Evolutionary conservation across 2,888 invertebrate species (phyloP).

Genomic region (Megamerina dolium): DNA sequence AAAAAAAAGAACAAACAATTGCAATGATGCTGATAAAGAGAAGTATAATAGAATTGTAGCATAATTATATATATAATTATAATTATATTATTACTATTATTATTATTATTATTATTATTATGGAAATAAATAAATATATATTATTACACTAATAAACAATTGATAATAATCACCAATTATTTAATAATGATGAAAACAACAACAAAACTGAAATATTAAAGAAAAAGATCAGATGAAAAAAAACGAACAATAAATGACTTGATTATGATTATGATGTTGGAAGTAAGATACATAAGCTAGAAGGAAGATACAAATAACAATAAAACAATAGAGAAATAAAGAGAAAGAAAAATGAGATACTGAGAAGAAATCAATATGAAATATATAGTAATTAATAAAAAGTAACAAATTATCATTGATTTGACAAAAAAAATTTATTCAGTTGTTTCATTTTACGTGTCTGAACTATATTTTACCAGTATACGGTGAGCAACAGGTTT

Average conservation of each 20-base stretch:
- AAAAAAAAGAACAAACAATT: constrained; percentile 5
- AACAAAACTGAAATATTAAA: too few species aligned
- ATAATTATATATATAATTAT: constrained; percentile 18
- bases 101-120: too few species aligned
- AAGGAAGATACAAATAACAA: constrained; percentile 6
- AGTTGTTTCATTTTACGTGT: constrained; percentile 15
- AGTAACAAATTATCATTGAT: constrained; percentile 18
- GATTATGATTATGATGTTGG: neutral
- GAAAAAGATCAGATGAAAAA: too few species aligned
- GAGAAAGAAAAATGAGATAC: constrained; percentile 6
- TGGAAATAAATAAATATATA: too few species aligned
- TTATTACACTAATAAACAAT: too few species aligned
- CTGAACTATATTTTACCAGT: neutral
- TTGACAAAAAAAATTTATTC: constrained; percentile 18
- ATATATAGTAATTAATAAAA: too few species aligned
- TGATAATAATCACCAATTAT: neutral
- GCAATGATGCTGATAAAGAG: neutral
- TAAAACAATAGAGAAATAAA: constrained; percentile 1
- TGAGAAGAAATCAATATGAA: constrained; percentile 12
- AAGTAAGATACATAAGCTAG: constrained; percentile 5
- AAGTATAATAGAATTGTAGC: constrained; percentile 18
- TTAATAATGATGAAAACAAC: too few species aligned
- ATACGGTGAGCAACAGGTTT: too few species aligned
- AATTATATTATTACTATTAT: too few species aligned
- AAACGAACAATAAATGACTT: too few species aligned